Percentiles rank a stretch among this genome's conserved stretches.
Conservation (phyloP, 2,888 invertebrate species). For the Calameuta idolon region DNA sequence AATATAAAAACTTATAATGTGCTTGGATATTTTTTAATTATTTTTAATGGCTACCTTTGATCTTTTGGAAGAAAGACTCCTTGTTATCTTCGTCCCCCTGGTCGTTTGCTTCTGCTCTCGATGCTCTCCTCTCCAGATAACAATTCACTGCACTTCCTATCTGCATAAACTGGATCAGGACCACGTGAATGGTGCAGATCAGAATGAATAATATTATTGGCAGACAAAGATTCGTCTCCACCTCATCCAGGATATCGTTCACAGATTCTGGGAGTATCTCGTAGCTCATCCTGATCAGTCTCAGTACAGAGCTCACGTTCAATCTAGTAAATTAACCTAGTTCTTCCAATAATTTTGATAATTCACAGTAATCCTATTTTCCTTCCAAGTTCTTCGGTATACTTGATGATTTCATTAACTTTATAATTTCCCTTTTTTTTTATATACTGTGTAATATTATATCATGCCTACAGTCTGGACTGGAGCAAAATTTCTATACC, state of each 20-base stretch:
- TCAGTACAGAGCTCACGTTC: background rate
- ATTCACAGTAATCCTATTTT: background rate
- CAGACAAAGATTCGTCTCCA: constrained; percentile 54
- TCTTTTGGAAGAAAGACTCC: background rate
- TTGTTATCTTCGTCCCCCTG: background rate
- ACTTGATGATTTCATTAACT: background rate
- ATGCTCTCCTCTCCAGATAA: background rate
- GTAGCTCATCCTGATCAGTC: background rate
- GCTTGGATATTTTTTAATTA: background rate
- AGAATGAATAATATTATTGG: constrained; percentile 55
- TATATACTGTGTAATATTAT: background rate
- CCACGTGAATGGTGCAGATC: constrained; percentile 55
- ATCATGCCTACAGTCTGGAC: background rate
- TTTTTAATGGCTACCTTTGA: background rate
- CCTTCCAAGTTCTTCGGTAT: background rate
- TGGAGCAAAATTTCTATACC: background rate
- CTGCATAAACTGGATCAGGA: constrained; percentile 46
- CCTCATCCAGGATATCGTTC: constrained; percentile 50
- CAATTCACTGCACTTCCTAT: constrained; percentile 24
- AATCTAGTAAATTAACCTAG: background rate
- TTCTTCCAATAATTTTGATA: background rate
- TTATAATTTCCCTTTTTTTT: background rate
- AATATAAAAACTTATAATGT: background rate
- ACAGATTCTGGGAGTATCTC: constrained; percentile 48
- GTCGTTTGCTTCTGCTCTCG: background rate